Conservation (phyloP, 2,888 invertebrate genomes). For the Ophion ellenae region DNA sequence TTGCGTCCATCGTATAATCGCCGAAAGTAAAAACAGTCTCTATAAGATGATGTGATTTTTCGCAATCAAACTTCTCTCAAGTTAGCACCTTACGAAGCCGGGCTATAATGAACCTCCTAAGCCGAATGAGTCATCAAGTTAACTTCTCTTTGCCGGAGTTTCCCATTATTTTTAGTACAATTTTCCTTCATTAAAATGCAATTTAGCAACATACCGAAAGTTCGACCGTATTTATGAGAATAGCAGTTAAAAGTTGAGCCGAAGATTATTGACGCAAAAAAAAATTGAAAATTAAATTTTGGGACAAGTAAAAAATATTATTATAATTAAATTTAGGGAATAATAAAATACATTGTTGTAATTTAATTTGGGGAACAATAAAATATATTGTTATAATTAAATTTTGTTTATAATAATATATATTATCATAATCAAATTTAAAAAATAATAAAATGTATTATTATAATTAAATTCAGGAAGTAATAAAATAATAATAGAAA, state of each 20-base stretch:
- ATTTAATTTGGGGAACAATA: too few species aligned
- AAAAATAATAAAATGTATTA: too few species aligned
- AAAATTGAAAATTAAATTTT: not conserved
- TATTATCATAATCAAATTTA: too few species aligned
- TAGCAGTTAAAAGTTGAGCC: not conserved
- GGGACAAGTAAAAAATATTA: too few species aligned
- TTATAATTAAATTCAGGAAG: too few species aligned
- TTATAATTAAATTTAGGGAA: too few species aligned
- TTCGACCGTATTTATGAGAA: not conserved
- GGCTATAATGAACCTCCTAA: constrained; percentile 4
- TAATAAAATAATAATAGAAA: too few species aligned
- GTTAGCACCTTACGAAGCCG: not conserved
- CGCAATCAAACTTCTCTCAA: constrained; percentile 10
- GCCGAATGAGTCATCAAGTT: not conserved
- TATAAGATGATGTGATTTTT: not conserved
- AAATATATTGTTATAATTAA: too few species aligned
- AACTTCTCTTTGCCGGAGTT: constrained; percentile 12
- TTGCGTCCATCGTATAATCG: constrained; percentile 6
- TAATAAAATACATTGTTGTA: too few species aligned
- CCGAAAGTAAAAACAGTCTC: not conserved
- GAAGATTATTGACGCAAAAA: not conserved
- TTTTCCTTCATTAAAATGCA: constrained; percentile 2
- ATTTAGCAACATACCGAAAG: not conserved
- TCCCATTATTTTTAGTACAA: not conserved
- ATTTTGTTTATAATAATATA: too few species aligned